Conservation (phyloP, 2,888 invertebrate genomes). For the Stictocephala bisonia region DNA sequence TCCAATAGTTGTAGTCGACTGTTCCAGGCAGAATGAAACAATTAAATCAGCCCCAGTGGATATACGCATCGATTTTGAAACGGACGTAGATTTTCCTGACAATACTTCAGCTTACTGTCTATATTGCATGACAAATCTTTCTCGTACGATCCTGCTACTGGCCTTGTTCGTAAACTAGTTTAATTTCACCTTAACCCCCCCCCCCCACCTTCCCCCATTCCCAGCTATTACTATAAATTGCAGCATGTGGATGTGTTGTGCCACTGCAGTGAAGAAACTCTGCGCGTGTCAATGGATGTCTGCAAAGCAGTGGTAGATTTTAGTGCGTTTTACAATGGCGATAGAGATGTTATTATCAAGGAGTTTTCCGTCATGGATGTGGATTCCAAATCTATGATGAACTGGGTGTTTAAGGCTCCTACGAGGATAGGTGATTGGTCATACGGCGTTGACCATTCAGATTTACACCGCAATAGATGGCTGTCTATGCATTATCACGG, state of each 20-base stretch:
- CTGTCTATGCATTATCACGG: not conserved
- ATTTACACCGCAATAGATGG: not conserved
- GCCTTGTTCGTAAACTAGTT: conserved; percentile 53
- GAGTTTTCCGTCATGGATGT: not conserved
- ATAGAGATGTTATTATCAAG: not conserved
- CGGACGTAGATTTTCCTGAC: conserved; percentile 53
- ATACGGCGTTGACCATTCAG: not conserved
- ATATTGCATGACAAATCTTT: conserved; percentile 55
- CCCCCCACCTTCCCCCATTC: not conserved
- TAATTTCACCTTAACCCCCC: not conserved
- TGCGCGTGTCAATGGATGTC: not conserved
- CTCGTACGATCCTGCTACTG: conserved; percentile 56
- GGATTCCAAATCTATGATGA: not conserved
- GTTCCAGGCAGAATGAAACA: conserved; percentile 53
- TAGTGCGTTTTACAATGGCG: not conserved
- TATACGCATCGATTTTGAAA: conserved; percentile 59
- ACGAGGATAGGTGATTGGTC: too few species aligned
- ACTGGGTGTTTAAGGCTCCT: not conserved
- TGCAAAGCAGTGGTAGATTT: not conserved
- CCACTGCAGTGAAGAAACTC: too few species aligned
- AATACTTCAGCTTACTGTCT: conserved; percentile 59
- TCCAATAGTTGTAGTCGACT: conserved; percentile 51
- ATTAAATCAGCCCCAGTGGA: conserved; percentile 58
- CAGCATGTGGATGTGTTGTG: too few species aligned
- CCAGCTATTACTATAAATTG: too few species aligned